Evolutionary conservation across 2,888 invertebrate genomes (phyloP), one percentile per base, ranked within the genome.

Genomic region (Idaea dimidiata): DNA sequence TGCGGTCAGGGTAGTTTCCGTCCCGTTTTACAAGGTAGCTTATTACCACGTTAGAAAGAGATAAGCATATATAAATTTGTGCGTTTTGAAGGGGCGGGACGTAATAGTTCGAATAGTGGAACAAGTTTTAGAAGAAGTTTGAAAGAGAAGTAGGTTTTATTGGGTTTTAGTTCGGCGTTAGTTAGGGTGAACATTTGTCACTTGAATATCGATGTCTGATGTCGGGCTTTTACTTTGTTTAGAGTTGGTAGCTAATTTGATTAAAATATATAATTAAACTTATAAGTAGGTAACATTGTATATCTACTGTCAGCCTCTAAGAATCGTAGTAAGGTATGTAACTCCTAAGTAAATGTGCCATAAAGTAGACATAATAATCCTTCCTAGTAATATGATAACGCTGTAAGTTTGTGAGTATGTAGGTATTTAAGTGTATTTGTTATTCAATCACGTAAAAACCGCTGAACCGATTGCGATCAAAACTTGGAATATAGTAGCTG

Each of bases 61-160:
- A 87, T 60, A 64, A 68, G 2, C 71, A 69, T 76, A 83, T 54
- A 43, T 68, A 59, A 75, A 69, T 70, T 31, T 70, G 68, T 83
- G 66, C 80, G 72, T 71, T 66, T 67, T 62, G 72, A 70, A 71
- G 86, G 89, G 89, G 91, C 82, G 86, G 79, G 78, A 76, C 78
- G 56, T 70, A 59, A 88, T 90, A 90, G 89, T 90, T 88, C 73
- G 79, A 79, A 84, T 89, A 89, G 88, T 87, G 83, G 83, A 83
- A 79, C 79, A 87, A 91, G 86, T 91, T 91, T 83, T 70, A 79
- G 83, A 90, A 91, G 91, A 91, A 91, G 87, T 91, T 91, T 84
- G 75, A 81, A 88, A 89, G 87, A 86, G 90, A 85, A 87, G 67
- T 80, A 79, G 82, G 76, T 88, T 89, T 91, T 91, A 91, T 89